Percentiles rank a stretch among this genome's conserved stretches.
phyloP scores from a whole-genome alignment of 2,888 invertebrate genomes.

The Drepanosiphum platanoidis region DNA sequence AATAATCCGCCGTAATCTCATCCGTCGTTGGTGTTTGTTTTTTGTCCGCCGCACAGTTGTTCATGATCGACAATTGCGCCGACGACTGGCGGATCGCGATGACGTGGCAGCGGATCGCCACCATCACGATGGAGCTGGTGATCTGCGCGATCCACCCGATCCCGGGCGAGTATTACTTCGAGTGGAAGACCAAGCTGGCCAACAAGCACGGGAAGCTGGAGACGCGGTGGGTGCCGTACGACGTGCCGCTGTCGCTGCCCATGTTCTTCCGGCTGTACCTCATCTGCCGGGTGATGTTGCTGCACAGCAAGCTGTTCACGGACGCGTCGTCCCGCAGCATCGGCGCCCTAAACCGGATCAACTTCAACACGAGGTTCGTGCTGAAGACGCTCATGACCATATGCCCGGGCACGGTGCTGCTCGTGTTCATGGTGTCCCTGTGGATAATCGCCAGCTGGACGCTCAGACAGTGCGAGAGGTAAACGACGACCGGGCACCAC shows the following conservation, averaged over 20 bases:
- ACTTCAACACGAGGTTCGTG: slow-evolving; percentile 96
- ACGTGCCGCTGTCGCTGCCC: slow-evolving; percentile 96
- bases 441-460: slow-evolving; percentile 99
- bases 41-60: slow-evolving; percentile 79
- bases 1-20: too few relatives aligned
- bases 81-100: slow-evolving; percentile 99
- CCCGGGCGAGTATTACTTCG: slow-evolving; percentile 95
- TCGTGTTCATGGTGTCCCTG: slow-evolving; percentile 98
- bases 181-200: slow-evolving; percentile 95
- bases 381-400: slow-evolving; percentile 99
- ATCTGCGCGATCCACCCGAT: slow-evolving; percentile 99
- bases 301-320: slow-evolving; percentile 99
- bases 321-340: slow-evolving; percentile 94
- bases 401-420: slow-evolving; percentile 95
- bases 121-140: slow-evolving; percentile 89
- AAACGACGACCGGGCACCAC: slow-evolving; percentile 66
- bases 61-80: slow-evolving; percentile 99
- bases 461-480: slow-evolving; percentile 98
- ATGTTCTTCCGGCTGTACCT: slow-evolving; percentile 99
- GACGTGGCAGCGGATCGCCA: slow-evolving; percentile 96
- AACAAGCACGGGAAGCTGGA: slow-evolving; percentile 79
- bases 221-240: slow-evolving; percentile 84
- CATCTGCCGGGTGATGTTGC: slow-evolving; percentile 98
- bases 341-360: slow-evolving; percentile 94
- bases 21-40: too few relatives aligned